Base-by-base conservation (phyloP, 2,113 vertebrate genomes). In the Pagrus major region DNA sequence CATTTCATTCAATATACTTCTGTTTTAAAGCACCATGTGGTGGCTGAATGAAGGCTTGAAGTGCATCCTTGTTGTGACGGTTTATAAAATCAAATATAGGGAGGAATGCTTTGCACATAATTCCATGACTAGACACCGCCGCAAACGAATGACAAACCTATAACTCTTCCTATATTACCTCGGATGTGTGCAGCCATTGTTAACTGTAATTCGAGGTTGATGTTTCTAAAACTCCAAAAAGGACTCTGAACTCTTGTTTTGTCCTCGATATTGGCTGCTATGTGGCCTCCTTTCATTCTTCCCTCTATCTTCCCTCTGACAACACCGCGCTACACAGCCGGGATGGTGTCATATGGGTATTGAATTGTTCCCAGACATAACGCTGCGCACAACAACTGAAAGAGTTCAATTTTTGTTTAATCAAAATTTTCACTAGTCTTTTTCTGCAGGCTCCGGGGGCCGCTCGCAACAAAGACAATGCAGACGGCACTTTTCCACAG, bases 321-420 rank as follows among this genome's bases (percentile, higher is more conserved):
- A 83, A 88, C 78, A 63, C 59, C 60, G 27, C 3, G 52, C 81
- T 31, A n/a, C 55, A 58, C 88, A 76, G 85, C 14, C 6, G 83
- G 86, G 84, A 87, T 16, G 84, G 75, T 44, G 78, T 72, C 80
- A 84, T 60, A 12, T 41, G 84, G 87, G 88, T 71, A 83, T 74
- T 82, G 76, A 85, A 83, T 80, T 83, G 86, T 89, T 87, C 86
- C 78, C 78, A 86, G 71, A 89, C 78, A 85, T 31, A 85, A 81
- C 58, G 33, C 80, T 29, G 41, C 23, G 29, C 78, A 63, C 64
- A 66, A 44, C 61, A 49, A 60, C 75, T 27, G 74, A 79, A 84
- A 77, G 80, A 87, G 81, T 84, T 81, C 60, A 60, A 67, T 70
- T 85, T 82, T 65, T 81, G 84, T 90, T 81, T 80, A 87, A 89